phyloP scores from a whole-genome alignment of 2,797 vertebrate species.

The Phrynocephalus forsythii region DNA sequence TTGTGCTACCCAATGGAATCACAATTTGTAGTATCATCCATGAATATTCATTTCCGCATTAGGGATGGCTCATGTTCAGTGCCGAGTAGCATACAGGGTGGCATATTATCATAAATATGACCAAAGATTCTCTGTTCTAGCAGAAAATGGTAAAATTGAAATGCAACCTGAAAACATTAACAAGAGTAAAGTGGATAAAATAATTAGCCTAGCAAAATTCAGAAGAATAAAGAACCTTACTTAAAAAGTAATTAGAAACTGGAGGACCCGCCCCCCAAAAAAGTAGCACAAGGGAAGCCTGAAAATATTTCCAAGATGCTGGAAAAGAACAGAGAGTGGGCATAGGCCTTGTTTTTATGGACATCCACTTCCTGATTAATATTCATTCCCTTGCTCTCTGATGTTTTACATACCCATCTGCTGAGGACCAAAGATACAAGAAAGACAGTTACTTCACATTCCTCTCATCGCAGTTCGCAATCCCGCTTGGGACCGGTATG shows the following conservation, averaged over 20 bases:
- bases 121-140: neutral
- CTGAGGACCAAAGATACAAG: no score
- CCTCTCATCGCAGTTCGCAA: no score
- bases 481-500: no score
- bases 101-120: constrained; percentile 26
- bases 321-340: neutral
- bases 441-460: neutral
- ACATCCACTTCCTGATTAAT: neutral
- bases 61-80: constrained; percentile 19
- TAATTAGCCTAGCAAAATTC: neutral
- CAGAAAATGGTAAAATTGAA: neutral
- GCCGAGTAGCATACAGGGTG: constrained; percentile 8
- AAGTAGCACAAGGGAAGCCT: neutral
- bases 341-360: neutral
- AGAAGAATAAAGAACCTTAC: neutral
- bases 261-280: neutral
- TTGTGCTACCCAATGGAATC: constrained; percentile 51
- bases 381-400: neutral
- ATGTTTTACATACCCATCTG: neutral
- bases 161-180: neutral
- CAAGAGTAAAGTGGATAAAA: neutral
- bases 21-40: constrained; percentile 43
- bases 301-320: neutral
- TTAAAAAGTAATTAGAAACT: neutral
- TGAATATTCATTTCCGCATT: constrained; percentile 67